Evolutionary conservation across 2,888 invertebrate genomes (phyloP), one percentile per base, ranked within the genome.

Genomic region (Ennomos fuscantarius): DNA sequence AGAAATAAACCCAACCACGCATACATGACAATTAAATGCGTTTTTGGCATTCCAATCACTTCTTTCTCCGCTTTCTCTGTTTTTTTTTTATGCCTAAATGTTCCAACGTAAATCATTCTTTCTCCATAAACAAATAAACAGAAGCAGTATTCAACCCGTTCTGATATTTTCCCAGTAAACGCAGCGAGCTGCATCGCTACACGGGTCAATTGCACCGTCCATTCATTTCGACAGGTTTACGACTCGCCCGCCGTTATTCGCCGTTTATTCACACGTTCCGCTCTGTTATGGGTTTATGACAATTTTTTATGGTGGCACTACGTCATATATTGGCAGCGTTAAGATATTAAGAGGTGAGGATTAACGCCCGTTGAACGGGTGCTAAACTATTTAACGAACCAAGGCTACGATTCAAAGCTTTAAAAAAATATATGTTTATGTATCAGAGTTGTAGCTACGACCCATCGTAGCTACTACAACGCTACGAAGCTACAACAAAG

Each of bases 151-250:
- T 24, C 24, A 24, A 11, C 37, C 36, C 24, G 33, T 50, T 44
- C 39, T 8, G 47, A 31, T 40, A 37, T 58, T 47, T 47, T 47
- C 9, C 47, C 46, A 13, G 56, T 61, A 51, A 56, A 43, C 40
- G 55, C 51, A 47, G 47, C 55, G 55, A 47, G 37, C 42, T 45
- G 40, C 46, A 10, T 31, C 63, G 43, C 12, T 47, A 61, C 62
- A 63, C 70, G 73, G 74, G 72, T 72, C 80, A 73, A 76, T 76
- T 73, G 79, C 74, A 74, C 66, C 77, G 78, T 78, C 75, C 81
- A 80, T 86, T 84, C 81, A 72, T 62, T 82, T 79, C 81, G 87
- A 86, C 87, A 87, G 86, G 78, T 90, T 89, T 87, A 89, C 83
- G 85, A 51, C 79, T 75, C 66, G 59, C 65, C 62, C 68, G 52